Evolutionary conservation across 2,888 invertebrate species (phyloP).

Genomic region (Heliconius erato): DNA sequence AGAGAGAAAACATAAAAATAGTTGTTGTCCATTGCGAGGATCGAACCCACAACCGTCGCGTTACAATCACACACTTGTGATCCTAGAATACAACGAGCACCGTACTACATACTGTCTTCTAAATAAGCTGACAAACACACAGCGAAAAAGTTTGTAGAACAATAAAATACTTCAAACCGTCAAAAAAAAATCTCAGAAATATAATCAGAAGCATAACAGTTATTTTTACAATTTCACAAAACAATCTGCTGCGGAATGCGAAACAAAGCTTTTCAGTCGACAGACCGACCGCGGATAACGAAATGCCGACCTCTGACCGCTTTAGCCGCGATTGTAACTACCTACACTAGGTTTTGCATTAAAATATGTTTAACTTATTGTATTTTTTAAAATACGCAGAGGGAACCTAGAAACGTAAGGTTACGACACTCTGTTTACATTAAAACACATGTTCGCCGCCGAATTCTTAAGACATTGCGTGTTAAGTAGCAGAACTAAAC

Average conservation of each 20-base stretch:
- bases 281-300: constrained; percentile 21
- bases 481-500: not conserved
- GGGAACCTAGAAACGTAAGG: not conserved
- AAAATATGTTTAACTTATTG: not conserved
- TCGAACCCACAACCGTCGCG: no score
- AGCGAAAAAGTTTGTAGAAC: not conserved
- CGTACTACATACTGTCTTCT: no score
- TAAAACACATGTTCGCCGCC: not conserved
- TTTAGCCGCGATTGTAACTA: constrained; percentile 12
- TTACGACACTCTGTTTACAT: not conserved
- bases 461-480: not conserved
- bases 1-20: no score
- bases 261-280: constrained; percentile 26
- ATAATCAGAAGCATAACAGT: not conserved
- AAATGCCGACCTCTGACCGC: constrained; percentile 14
- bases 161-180: not conserved
- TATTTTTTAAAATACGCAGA: not conserved
- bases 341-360: not conserved
- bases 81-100: no score
- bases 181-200: not conserved
- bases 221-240: constrained; percentile 29
- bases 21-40: no score
- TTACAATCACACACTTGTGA: no score
- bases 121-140: not conserved
- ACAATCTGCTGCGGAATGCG: constrained; percentile 11